Evolutionary conservation across 2,113 vertebrate genomes (phyloP).

Genomic region (Pluvianellus socialis): DNA sequence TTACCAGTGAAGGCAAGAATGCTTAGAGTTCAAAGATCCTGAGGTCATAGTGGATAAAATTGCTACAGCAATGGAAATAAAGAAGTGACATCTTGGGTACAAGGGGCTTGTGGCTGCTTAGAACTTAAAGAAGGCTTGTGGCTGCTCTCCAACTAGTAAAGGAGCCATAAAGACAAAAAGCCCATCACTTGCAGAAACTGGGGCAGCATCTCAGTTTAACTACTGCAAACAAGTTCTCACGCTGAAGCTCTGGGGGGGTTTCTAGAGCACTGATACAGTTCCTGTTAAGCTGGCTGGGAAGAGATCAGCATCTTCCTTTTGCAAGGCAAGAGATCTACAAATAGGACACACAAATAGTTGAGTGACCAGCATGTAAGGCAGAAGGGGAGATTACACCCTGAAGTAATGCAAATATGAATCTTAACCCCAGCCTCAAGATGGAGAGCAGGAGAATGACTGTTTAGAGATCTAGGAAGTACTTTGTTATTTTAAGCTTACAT

Average conservation of each 20-base stretch:
- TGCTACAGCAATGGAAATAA: neutral
- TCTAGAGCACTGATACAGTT: neutral
- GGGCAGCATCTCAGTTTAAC: neutral
- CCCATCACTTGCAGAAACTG: neutral
- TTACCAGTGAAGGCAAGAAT: neutral
- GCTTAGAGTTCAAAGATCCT: neutral
- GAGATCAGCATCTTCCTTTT: neutral
- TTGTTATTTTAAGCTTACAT: neutral
- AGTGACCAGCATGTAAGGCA: neutral
- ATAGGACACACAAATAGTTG: neutral
- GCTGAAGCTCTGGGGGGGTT: neutral
- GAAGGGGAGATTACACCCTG: neutral
- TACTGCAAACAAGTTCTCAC: neutral
- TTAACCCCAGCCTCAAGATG: neutral
- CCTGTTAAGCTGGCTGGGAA: neutral
- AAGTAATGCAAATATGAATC: neutral
- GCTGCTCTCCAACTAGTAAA: neutral
- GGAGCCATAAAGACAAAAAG: neutral
- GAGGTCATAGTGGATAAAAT: neutral
- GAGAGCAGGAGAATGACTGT: neutral
- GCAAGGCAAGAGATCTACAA: neutral
- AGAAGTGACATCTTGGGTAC: neutral
- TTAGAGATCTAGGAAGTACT: neutral
- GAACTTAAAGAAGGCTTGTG: neutral
- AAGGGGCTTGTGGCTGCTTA: neutral